Percentiles rank a stretch among this genome's conserved stretches.
Conservation (phyloP, 1,140 invertebrate species). For the Colletes latitarsis region DNA sequence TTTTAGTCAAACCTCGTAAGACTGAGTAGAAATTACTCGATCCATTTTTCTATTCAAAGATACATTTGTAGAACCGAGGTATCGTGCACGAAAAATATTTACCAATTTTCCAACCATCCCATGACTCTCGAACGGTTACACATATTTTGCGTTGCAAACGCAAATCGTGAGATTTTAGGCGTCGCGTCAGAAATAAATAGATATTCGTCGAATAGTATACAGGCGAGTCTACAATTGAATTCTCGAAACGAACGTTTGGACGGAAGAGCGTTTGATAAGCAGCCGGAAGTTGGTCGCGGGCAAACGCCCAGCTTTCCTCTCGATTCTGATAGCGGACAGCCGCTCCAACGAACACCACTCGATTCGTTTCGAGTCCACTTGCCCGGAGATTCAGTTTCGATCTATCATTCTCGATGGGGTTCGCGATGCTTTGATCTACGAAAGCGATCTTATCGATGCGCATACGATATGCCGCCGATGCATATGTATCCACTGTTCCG, state of each 20-base stretch:
- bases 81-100: too few species aligned
- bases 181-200: conserved; percentile 9
- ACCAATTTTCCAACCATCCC: too few species aligned
- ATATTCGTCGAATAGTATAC: conserved; percentile 28
- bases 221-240: conserved; percentile 51
- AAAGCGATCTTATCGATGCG: conserved; percentile 47
- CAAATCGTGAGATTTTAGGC: background rate
- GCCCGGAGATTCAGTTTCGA: conserved; percentile 30
- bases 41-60: too few species aligned
- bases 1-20: too few species aligned
- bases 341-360: conserved; percentile 21
- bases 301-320: conserved; percentile 69
- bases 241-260: conserved; percentile 59
- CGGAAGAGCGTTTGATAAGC: conserved; percentile 79
- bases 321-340: conserved; percentile 48
- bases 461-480: conserved; percentile 39
- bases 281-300: conserved; percentile 74
- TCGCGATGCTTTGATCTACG: conserved; percentile 27
- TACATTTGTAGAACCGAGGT: too few species aligned
- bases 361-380: conserved; percentile 44
- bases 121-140: too few species aligned
- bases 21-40: too few species aligned
- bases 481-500: conserved; percentile 17
- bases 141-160: too few species aligned
- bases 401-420: conserved; percentile 38